phyloP scores from a whole-genome alignment of 1,140 invertebrate species.

The Drosophila willistoni region DNA sequence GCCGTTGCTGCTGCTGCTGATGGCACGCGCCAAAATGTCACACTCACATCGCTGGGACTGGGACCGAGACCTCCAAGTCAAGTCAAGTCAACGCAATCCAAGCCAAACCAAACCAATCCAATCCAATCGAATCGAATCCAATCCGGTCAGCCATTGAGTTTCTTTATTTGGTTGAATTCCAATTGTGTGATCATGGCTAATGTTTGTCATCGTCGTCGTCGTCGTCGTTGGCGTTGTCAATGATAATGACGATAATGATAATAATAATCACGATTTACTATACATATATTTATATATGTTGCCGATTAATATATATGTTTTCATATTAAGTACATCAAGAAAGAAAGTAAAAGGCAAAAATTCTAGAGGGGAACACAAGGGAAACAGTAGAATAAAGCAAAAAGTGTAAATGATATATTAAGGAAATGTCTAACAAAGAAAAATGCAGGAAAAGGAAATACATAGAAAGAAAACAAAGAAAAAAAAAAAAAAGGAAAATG shows the following conservation, averaged over 20 bases:
- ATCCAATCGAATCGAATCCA: too few species aligned
- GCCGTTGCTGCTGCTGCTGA: neutral
- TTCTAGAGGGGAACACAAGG: neutral
- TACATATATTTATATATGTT: too few species aligned
- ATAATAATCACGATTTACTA: neutral
- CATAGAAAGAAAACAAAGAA: too few species aligned
- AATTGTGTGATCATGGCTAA: slow-evolving; percentile 33
- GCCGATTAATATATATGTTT: neutral
- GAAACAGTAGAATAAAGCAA: neutral
- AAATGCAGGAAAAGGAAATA: neutral
- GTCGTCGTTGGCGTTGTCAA: neutral
- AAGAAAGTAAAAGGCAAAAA: neutral
- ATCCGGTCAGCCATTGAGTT: slow-evolving; percentile 18
- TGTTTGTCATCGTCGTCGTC: neutral
- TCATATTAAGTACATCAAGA: neutral
- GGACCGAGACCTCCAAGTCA: too few species aligned
- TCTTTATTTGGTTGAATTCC: slow-evolving; percentile 43
- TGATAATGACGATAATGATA: neutral
- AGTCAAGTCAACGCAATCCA: too few species aligned
- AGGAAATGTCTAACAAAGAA: neutral
- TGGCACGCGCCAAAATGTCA: slow-evolving; percentile 64
- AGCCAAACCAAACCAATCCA: too few species aligned
- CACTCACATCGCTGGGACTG: neutral
- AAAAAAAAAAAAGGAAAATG: neutral
- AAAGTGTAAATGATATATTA: neutral